Evolutionary conservation across 2,797 vertebrate genomes (phyloP).

Genomic region (Enteromius anoplus): DNA sequence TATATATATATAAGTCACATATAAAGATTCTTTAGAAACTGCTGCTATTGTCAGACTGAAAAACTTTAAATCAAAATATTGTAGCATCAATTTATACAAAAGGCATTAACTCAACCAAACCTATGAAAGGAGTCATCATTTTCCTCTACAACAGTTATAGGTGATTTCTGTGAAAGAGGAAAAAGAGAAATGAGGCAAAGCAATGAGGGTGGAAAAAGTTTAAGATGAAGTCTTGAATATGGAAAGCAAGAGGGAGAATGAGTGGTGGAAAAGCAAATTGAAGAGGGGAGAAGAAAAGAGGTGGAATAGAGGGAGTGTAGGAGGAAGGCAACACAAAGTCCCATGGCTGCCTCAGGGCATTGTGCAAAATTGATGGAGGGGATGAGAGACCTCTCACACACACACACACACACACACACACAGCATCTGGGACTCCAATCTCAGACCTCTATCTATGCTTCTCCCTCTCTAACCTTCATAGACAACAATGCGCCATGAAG

Average conservation of each 20-base stretch:
- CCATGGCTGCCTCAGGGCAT: conserved; percentile 62
- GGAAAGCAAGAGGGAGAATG: conserved; percentile 45
- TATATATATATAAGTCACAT: neutral
- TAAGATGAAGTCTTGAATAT: conserved; percentile 21
- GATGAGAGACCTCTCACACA: conserved; percentile 60
- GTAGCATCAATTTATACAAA: neutral
- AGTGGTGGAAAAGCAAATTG: conserved; percentile 44
- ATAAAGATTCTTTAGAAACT: conserved; percentile 19
- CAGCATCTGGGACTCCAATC: conserved; percentile 50
- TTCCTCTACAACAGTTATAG: neutral
- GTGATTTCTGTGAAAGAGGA: conserved; percentile 11
- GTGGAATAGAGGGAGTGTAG: conserved; percentile 28
- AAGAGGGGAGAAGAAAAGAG: conserved; percentile 36
- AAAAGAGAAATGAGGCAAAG: neutral
- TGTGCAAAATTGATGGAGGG: conserved; percentile 70
- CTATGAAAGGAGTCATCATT: neutral
- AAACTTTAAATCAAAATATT: neutral
- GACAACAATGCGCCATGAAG: neutral
- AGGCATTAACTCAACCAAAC: conserved; percentile 14
- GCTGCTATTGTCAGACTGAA: neutral
- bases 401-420: conserved; percentile 53
- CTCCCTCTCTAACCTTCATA: conserved; percentile 31
- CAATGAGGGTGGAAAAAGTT: conserved; percentile 13
- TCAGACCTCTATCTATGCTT: conserved; percentile 46
- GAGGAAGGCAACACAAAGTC: conserved; percentile 59